Evolutionary conservation across 2,113 vertebrate species (phyloP).

Genomic region (Trematocara zebra): DNA sequence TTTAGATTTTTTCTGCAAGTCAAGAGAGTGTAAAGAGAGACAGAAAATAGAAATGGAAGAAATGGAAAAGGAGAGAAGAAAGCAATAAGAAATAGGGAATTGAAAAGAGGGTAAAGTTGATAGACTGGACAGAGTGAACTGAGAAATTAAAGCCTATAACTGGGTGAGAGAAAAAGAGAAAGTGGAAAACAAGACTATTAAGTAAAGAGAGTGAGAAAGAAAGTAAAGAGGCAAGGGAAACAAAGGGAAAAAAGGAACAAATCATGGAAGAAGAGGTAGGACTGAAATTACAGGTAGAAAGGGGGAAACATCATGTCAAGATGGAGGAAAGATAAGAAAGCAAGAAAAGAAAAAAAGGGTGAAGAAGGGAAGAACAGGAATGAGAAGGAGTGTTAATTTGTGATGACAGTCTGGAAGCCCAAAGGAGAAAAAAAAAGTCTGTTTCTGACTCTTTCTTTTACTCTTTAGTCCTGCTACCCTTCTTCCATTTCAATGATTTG

Average conservation of each 20-base stretch:
- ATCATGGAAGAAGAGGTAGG: neutral
- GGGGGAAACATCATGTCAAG: neutral
- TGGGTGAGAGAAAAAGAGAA: neutral
- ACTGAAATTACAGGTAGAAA: neutral
- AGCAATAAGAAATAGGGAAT: neutral
- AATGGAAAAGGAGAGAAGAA: neutral
- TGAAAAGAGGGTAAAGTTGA: neutral
- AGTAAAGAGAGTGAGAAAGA: neutral
- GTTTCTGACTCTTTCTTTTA: slow-evolving; percentile 2
- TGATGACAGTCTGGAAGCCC: neutral
- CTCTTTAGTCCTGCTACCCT: slow-evolving; percentile 15
- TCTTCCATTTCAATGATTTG: slow-evolving; percentile 5
- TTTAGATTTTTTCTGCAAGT: neutral
- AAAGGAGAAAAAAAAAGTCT: neutral
- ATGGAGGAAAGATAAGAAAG: neutral
- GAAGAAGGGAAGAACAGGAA: neutral
- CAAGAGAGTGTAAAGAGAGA: neutral
- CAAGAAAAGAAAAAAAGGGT: neutral
- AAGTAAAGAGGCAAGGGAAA: neutral
- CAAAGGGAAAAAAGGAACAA: neutral
- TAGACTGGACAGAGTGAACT: neutral
- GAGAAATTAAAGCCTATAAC: neutral
- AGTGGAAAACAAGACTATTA: neutral
- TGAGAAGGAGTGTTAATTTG: slow-evolving; percentile 12
- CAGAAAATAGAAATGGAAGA: neutral